Evolutionary conservation across 2,797 vertebrate genomes (phyloP).

Genomic region (Rhabdophis nuchalis): DNA sequence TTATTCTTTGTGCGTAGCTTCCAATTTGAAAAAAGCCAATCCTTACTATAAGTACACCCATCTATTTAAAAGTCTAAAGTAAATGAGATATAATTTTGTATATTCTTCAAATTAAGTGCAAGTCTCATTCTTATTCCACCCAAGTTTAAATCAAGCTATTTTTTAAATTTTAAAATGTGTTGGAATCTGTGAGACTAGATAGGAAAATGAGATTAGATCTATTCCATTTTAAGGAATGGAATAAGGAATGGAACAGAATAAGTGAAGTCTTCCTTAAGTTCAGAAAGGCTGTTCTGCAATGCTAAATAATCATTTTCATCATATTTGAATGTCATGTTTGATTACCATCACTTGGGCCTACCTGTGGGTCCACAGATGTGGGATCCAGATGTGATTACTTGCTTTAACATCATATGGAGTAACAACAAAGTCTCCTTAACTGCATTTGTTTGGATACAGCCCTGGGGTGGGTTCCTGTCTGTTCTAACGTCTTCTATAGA

Average conservation of each 20-base stretch:
- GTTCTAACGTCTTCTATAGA: no score
- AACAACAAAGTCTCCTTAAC: neutral
- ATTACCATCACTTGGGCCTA: neutral
- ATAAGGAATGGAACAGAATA: neutral
- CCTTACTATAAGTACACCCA: neutral
- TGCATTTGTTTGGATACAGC: neutral
- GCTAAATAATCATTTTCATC: neutral
- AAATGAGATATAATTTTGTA: neutral
- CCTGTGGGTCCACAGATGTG: neutral
- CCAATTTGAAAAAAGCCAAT: neutral
- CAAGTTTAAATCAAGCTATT: neutral
- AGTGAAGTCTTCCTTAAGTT: neutral
- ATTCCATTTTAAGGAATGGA: neutral
- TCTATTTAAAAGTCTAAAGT: neutral
- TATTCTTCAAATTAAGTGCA: neutral
- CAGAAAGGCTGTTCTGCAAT: neutral
- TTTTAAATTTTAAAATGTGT: neutral
- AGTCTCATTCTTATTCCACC: neutral
- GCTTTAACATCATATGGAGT: neutral
- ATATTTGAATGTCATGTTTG: neutral
- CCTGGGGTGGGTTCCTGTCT: no score
- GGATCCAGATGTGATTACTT: neutral
- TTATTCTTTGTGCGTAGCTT: neutral
- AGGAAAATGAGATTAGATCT: neutral
- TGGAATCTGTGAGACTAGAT: neutral